Percentiles rank a stretch among this genome's conserved stretches.
These are phyloP conservation scores for Chamaetylas fuelleborni DNA, from an alignment of 2,113 vertebrate species.

Conservation along the genomic window DNA sequence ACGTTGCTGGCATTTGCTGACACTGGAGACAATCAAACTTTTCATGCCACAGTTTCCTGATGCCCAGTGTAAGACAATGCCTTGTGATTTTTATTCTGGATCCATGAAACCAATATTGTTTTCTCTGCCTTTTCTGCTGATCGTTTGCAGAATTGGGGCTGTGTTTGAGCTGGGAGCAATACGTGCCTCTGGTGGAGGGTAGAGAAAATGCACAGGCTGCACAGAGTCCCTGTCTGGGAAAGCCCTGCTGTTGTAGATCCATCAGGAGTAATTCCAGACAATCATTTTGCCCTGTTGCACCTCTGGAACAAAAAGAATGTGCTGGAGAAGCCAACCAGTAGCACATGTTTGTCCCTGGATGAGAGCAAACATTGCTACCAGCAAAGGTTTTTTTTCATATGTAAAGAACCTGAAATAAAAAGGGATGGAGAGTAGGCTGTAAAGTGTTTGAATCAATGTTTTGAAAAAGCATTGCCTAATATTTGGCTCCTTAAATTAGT, in stretches of 20 bases:
- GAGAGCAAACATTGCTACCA: background rate
- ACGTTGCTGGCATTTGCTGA: background rate
- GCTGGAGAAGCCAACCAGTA: background rate
- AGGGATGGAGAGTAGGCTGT: background rate
- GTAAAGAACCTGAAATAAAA: background rate
- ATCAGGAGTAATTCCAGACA: background rate
- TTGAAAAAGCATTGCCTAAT: background rate
- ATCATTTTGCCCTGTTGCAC: background rate
- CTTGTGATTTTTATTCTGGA: background rate
- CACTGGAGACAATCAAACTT: background rate
- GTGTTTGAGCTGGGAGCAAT: background rate
- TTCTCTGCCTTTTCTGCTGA: background rate
- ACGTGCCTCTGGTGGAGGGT: background rate
- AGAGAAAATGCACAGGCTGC: background rate
- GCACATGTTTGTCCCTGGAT: background rate
- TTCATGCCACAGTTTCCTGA: background rate
- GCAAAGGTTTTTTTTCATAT: background rate
- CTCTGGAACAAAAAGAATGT: constrained; percentile 24
- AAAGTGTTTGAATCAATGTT: background rate
- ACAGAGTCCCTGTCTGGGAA: background rate
- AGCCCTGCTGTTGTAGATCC: background rate
- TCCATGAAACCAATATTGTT: background rate
- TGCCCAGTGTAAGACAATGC: background rate
- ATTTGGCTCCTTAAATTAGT: background rate
- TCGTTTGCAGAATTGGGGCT: background rate